These are phyloP conservation scores for Momotus momota DNA, from an alignment of 2,797 vertebrate species.

Conservation along the genomic window DNA sequence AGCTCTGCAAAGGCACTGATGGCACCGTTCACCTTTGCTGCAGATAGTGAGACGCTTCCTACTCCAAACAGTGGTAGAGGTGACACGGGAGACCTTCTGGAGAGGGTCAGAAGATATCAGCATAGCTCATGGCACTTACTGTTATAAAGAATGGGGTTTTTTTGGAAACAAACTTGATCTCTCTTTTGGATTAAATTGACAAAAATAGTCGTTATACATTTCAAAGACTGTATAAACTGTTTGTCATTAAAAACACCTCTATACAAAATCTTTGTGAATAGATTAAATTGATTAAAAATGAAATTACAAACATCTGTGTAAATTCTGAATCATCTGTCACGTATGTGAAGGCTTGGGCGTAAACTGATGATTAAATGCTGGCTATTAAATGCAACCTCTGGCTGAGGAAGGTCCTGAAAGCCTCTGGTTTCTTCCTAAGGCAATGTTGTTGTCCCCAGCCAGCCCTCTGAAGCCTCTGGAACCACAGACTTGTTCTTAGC, in stretches of 20 bases:
- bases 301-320: background rate
- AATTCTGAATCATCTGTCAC: rapidly evolving
- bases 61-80: background rate
- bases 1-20: background rate
- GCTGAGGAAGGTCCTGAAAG: background rate
- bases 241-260: background rate
- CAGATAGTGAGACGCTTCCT: background rate
- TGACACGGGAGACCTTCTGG: background rate
- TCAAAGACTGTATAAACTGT: background rate
- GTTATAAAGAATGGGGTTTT: background rate
- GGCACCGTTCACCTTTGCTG: background rate
- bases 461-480: background rate
- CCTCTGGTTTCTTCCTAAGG: background rate
- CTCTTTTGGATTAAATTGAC: background rate
- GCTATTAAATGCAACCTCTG: background rate
- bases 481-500: background rate
- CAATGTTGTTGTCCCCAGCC: rapidly evolving
- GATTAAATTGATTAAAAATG: background rate
- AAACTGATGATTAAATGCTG: background rate
- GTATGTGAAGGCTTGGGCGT: background rate
- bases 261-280: background rate
- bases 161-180: background rate
- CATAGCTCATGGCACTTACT: background rate
- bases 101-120: background rate
- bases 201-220: background rate